Conservation (phyloP, 2,888 invertebrate genomes). For the Lasius fuliginosus region DNA sequence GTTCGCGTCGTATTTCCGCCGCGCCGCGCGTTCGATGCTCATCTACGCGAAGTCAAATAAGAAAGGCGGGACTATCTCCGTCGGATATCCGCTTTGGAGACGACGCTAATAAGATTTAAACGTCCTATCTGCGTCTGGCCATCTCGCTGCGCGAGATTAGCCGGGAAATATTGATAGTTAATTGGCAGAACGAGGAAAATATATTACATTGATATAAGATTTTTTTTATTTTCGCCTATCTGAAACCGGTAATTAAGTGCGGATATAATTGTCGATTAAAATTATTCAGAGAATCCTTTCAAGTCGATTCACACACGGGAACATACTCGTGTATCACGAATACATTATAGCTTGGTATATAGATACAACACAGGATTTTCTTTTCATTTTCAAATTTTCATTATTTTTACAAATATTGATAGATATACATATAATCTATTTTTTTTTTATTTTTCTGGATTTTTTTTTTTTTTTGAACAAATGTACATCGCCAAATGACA, state of each 20-base stretch:
- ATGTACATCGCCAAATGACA: slow-evolving; percentile 7
- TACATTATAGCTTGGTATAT: neutral
- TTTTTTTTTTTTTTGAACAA: neutral
- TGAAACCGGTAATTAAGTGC: neutral
- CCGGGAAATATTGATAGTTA: slow-evolving; percentile 43
- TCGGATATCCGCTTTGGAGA: slow-evolving; percentile 38
- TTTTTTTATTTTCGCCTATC: neutral
- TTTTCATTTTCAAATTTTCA: neutral
- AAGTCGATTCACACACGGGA: slow-evolving; percentile 7
- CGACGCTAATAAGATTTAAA: slow-evolving; percentile 30
- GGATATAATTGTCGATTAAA: slow-evolving; percentile 26
- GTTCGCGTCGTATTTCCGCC: slow-evolving; percentile 38
- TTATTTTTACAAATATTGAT: slow-evolving; percentile 2
- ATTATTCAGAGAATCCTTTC: neutral
- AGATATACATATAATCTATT: neutral
- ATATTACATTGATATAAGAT: slow-evolving; percentile 21
- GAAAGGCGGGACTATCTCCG: slow-evolving; percentile 22
- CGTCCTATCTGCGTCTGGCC: slow-evolving; percentile 16
- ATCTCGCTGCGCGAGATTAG: slow-evolving; percentile 42
- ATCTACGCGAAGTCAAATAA: slow-evolving; percentile 38
- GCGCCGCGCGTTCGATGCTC: slow-evolving; percentile 31
- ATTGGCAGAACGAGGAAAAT: slow-evolving; percentile 17
- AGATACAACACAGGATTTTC: neutral
- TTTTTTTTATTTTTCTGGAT: neutral
- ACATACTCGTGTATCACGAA: neutral